phyloP scores from a whole-genome alignment of 2,888 invertebrate species.

The Sinohyriopsis cumingii region DNA sequence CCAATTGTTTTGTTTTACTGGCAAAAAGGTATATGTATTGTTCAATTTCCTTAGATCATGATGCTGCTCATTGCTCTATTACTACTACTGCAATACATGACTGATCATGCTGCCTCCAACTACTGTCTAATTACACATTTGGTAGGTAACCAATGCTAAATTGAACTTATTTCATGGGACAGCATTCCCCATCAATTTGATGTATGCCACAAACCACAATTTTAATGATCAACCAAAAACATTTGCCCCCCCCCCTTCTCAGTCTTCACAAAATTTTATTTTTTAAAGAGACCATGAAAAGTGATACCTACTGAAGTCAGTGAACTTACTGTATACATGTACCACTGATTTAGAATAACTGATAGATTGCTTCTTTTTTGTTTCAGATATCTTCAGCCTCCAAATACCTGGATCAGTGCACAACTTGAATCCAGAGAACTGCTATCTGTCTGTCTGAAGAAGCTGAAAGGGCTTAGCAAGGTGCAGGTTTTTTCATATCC shows the following conservation, averaged over 20 bases:
- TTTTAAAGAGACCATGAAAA: not conserved
- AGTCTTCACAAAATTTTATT: not conserved
- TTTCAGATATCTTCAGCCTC: conserved; percentile 87
- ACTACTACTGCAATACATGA: no score
- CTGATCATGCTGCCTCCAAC: no score
- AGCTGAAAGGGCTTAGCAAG: conserved; percentile 87
- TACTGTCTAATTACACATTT: no score
- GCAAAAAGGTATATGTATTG: no score
- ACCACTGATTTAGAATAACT: not conserved
- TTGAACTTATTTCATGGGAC: no score
- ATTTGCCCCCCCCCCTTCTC: not conserved
- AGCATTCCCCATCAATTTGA: no score
- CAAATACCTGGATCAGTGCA: conserved; percentile 70
- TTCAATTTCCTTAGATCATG: no score
- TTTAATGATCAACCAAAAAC: no score
- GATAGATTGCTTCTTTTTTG: conserved; percentile 1
- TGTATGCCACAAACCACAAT: no score
- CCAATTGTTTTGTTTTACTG: no score
- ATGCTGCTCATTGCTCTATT: no score
- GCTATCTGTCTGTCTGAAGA: conserved; percentile 89
- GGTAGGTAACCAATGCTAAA: no score
- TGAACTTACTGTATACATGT: not conserved
- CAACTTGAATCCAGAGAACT: conserved; percentile 93
- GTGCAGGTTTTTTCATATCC: conserved; percentile 38
- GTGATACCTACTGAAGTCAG: not conserved